Evolutionary conservation across 2,113 vertebrate genomes (phyloP).

Genomic region (Rhea pennata): DNA sequence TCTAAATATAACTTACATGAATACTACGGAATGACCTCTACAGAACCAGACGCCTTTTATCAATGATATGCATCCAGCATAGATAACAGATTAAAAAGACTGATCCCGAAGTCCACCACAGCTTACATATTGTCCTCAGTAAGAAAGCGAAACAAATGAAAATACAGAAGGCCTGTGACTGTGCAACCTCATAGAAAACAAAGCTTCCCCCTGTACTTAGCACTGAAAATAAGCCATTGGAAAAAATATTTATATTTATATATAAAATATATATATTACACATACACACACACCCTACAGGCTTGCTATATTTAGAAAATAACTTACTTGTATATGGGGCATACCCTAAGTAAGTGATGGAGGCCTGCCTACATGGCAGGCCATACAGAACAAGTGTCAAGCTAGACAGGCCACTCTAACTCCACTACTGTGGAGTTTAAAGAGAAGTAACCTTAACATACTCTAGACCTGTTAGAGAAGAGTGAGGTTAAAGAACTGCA

Average conservation of each 20-base stretch:
- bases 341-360: not conserved
- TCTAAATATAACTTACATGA: constrained; percentile 50
- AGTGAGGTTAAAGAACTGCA: not conserved
- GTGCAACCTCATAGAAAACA: not conserved
- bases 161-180: not conserved
- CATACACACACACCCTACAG: not conserved
- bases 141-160: not conserved
- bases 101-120: not conserved
- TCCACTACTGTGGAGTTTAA: accelerated
- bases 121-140: not conserved
- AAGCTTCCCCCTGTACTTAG: not conserved
- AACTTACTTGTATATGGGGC: not conserved
- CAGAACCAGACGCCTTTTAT: not conserved
- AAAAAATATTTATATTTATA: too few relatives aligned
- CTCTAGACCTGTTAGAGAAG: not conserved
- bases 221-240: not conserved
- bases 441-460: accelerated
- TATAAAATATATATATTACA: too few relatives aligned
- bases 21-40: constrained; percentile 60
- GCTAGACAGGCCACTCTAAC: not conserved
- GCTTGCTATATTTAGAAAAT: constrained; percentile 9
- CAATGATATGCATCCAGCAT: not conserved
- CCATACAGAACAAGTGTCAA: not conserved
- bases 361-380: not conserved
- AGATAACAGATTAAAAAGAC: not conserved